A percentile compares a stretch with the other conserved stretches of the same genome.
Evolutionary conservation across 1,140 invertebrate species (phyloP).

Genomic region (Nymphalis io): DNA sequence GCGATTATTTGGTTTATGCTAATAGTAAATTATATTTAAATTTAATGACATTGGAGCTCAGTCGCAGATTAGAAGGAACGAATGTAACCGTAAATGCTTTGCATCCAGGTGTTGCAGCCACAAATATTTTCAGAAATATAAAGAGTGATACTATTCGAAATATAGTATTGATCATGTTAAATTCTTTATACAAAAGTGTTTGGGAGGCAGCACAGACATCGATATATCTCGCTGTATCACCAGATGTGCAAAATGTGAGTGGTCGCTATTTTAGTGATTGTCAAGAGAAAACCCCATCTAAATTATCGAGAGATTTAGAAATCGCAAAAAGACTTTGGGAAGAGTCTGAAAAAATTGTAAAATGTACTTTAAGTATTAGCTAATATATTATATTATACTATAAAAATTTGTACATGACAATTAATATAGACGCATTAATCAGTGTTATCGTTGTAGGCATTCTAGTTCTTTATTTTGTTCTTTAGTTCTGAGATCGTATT

Average conservation of each 20-base stretch:
- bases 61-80: constrained; percentile 86
- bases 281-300: constrained; percentile 62
- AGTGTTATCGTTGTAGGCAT: no score
- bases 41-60: constrained; percentile 91
- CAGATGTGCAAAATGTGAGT: constrained; percentile 78
- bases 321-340: constrained; percentile 73
- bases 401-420: neutral
- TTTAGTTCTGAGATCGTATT: no score
- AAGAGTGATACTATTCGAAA: constrained; percentile 59
- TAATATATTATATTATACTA: neutral
- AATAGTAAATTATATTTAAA: constrained; percentile 94
- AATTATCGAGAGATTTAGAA: constrained; percentile 64
- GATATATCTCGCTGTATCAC: constrained; percentile 81
- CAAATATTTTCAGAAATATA: constrained; percentile 91
- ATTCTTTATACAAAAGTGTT: constrained; percentile 70
- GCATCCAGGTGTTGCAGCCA: constrained; percentile 94
- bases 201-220: constrained; percentile 83
- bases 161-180: constrained; percentile 53
- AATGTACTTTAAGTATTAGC: constrained; percentile 43
- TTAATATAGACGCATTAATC: neutral
- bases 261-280: constrained; percentile 84
- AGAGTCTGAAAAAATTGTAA: constrained; percentile 74
- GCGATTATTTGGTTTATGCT: constrained; percentile 88
- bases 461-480: no score
- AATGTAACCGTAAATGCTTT: constrained; percentile 92